Base-by-base conservation (phyloP, 2,113 vertebrate species). In the Pollachius pollachius region DNA sequence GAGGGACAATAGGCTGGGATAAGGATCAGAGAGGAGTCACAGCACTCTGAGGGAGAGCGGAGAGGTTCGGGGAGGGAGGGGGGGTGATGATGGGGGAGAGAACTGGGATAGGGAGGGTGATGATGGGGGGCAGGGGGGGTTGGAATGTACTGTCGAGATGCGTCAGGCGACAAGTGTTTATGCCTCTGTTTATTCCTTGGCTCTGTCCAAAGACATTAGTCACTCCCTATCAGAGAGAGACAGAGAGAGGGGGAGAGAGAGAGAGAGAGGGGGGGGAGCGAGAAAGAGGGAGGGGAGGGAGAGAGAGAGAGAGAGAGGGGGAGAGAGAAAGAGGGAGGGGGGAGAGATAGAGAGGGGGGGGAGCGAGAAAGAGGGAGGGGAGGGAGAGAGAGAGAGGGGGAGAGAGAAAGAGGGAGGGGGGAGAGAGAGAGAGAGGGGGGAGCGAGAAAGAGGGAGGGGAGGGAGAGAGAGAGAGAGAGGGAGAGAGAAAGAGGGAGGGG, bases 1-100 rank as follows among this genome's bases (percentile, higher is more conserved):
- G 72, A 63, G 82, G 80, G 71, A 89, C 83, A 88, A 81, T 81
- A 69, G 83, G 64, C 58, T 25, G 68, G 84, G 86, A 91, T 89
- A 85, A 84, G 80, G 84, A 89, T 87, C 87, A 87, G 85, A 89
- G 85, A 79, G 80, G 85, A 89, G 88, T 91, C 88, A 86, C 87
- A 79, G 86, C 81, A 79, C 76, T 76, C 84, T 85, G 76, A 74
- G 64, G 79, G 74, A 71, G 76, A 79, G 76, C 59, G 73, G 70
- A 82, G 75, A 83, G 84, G 86, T 81, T 76, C 15, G 67, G 27
- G 15, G 54, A 21, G 21, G 17, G 25, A 17, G 57, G n/a, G 48
- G n/a, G 17, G 15, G 7, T 15, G 66, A 21, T 25, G 54, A 58
- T 23, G 57, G 23, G 56, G 16, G 54, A 18, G 27, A 4, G 27